Conservation (phyloP, 2,113 vertebrate genomes). For the Tachuris rubrigastra region DNA sequence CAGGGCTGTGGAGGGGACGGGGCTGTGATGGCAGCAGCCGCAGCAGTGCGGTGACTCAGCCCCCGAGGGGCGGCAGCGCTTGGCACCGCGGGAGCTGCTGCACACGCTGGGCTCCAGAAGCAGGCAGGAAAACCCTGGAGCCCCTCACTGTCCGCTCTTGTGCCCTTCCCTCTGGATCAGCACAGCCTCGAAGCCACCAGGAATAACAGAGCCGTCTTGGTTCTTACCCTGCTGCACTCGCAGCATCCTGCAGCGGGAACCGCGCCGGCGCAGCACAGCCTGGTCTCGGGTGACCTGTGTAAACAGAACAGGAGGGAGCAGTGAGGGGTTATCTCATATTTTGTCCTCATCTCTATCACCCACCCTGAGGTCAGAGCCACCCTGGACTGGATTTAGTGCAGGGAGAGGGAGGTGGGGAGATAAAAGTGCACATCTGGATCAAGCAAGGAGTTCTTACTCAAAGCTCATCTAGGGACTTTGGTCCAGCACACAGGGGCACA, state of each 20-base stretch:
- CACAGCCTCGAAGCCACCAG: neutral
- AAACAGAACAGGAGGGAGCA: neutral
- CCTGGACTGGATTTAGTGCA: neutral
- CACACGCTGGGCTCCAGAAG: neutral
- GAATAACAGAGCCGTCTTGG: neutral
- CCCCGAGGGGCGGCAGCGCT: accelerated
- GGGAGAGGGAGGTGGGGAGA: neutral
- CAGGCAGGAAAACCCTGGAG: neutral
- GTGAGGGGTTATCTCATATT: neutral
- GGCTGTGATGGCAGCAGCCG: neutral
- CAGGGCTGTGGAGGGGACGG: neutral
- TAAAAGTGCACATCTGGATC: neutral
- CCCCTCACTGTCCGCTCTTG: accelerated
- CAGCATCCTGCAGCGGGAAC: neutral
- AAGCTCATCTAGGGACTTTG: neutral
- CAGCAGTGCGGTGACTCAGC: accelerated
- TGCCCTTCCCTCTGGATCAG: neutral
- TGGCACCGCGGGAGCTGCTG: neutral
- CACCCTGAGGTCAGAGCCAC: neutral
- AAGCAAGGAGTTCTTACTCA: neutral
- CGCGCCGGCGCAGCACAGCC: accelerated
- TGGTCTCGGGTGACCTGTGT: neutral
- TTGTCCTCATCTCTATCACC: neutral
- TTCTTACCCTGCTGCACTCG: neutral
- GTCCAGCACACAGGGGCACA: neutral